Percentiles rank a stretch among this genome's conserved stretches.
These are phyloP conservation scores for Neotoma lepida DNA, from an alignment of 2,113 vertebrate genomes.

Conservation along the genomic window DNA sequence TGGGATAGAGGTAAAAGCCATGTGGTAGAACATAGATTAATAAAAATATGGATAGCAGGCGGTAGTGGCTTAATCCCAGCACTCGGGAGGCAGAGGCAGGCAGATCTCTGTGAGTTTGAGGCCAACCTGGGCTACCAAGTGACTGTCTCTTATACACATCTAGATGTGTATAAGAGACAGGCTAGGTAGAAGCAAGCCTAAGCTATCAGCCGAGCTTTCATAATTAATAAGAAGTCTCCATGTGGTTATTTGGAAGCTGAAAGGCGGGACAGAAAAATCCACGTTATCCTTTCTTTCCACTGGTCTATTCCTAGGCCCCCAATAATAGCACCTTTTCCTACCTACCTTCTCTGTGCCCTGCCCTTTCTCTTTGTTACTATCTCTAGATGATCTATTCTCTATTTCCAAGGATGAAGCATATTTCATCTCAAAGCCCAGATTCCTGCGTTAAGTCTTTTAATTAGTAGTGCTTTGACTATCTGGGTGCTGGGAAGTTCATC, in stretches of 20 bases:
- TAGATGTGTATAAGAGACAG: no score
- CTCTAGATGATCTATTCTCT: neutral
- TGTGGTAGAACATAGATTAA: neutral
- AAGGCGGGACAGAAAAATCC: neutral
- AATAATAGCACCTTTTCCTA: neutral
- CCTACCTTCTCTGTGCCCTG: neutral
- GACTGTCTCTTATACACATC: no score
- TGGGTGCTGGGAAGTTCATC: neutral
- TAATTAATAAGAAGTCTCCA: neutral
- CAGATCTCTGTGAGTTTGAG: no score
- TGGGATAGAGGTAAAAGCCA: neutral
- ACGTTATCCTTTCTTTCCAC: neutral
- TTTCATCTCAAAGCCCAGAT: neutral
- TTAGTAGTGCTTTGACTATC: neutral
- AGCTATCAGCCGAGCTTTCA: neutral
- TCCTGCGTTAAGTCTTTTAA: neutral
- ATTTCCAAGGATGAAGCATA: neutral
- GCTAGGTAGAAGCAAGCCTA: neutral
- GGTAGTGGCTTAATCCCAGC: no score
- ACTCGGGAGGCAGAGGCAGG: no score
- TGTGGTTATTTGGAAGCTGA: neutral
- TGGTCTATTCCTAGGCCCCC: neutral
- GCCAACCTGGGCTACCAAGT: no score
- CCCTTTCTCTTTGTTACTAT: neutral
- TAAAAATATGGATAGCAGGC: no score